Evolutionary conservation across 2,797 vertebrate genomes (phyloP).

Genomic region (Ficedula albicollis): DNA sequence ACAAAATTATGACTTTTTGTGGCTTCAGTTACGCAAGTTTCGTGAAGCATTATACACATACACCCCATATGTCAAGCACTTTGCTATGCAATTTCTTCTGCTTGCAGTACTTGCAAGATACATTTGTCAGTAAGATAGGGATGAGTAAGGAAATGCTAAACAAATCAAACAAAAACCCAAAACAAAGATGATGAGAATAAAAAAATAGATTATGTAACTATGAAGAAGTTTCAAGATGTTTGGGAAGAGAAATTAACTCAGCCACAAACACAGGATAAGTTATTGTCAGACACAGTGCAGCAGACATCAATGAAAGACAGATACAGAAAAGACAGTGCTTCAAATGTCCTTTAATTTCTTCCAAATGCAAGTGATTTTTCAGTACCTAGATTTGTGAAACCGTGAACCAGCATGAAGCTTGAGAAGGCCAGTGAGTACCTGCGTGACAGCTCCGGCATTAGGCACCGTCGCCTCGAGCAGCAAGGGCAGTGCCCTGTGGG

Average conservation of each 20-base stretch:
- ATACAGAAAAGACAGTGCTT: neutral
- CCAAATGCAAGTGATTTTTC: neutral
- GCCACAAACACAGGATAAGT: neutral
- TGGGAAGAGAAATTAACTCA: neutral
- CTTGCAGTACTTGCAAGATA: neutral
- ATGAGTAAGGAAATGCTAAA: neutral
- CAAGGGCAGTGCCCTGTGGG: neutral
- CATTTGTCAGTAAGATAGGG: neutral
- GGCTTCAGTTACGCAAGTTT: neutral
- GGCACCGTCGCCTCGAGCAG: neutral
- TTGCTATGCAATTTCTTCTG: neutral
- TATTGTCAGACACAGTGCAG: neutral
- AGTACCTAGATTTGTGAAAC: neutral
- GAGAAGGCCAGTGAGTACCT: neutral
- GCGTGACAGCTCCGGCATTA: neutral
- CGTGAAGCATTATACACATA: rapidly evolving
- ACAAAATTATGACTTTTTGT: neutral
- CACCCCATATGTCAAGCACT: neutral
- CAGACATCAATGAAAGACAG: neutral
- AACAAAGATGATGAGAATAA: neutral
- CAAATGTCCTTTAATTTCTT: neutral
- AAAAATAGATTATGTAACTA: neutral
- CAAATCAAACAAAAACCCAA: neutral
- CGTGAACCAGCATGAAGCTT: neutral
- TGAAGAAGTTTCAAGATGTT: neutral